phyloP scores from a whole-genome alignment of 2,888 invertebrate species.

The Caenorhabditis sp. region DNA sequence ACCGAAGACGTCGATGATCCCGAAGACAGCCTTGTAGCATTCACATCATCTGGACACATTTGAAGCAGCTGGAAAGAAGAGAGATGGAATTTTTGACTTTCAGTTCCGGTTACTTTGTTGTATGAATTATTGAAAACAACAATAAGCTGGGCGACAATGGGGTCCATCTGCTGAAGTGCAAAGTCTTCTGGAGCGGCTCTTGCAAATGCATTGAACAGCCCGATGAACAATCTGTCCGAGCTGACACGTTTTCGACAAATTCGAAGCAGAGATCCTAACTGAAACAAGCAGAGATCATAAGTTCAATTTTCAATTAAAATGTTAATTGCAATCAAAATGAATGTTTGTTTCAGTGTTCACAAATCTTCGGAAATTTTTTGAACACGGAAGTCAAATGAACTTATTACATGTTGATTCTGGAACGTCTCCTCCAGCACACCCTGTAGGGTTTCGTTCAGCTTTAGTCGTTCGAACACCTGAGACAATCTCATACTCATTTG shows the following conservation, averaged over 20 bases:
- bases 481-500: conserved; percentile 83
- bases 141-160: conserved; percentile 79
- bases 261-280: conserved; percentile 82
- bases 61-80: conserved; percentile 59
- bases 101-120: conserved; percentile 71
- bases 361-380: not conserved
- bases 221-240: conserved; percentile 83
- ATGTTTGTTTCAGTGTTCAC: too few relatives aligned
- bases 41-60: conserved; percentile 66
- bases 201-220: conserved; percentile 76
- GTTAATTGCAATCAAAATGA: not conserved
- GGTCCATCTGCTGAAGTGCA: conserved; percentile 76
- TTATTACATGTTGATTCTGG: conserved; percentile 80
- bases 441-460: conserved; percentile 83
- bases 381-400: not conserved
- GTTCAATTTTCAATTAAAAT: not conserved
- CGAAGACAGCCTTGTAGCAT: conserved; percentile 48
- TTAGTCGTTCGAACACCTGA: conserved; percentile 84
- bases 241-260: conserved; percentile 83
- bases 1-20: conserved; percentile 54
- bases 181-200: conserved; percentile 75
- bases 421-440: conserved; percentile 83
- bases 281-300: conserved; percentile 31
- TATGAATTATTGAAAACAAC: conserved; percentile 79
- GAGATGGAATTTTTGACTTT: conserved; percentile 11